Evolutionary conservation across 2,113 vertebrate genomes (phyloP).

Genomic region (Peromyscus leucopus): DNA sequence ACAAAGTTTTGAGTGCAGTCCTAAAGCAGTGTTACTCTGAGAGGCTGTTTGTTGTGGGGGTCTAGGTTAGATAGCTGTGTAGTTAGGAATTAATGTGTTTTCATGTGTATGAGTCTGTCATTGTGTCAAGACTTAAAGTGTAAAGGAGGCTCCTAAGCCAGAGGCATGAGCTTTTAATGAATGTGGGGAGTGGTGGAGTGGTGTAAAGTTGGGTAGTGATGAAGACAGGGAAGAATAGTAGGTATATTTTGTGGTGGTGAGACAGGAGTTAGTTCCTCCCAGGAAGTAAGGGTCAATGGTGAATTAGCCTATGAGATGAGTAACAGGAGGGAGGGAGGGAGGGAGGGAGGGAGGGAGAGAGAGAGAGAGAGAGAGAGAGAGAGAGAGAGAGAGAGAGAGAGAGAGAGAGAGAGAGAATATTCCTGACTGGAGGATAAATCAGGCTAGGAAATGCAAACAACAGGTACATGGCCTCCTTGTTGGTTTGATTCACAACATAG

Average conservation of each 20-base stretch:
- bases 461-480: neutral
- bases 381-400: too few relatives aligned
- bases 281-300: neutral
- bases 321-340: neutral
- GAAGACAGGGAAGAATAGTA: neutral
- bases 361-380: too few relatives aligned
- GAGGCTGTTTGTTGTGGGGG: neutral
- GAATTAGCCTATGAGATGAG: neutral
- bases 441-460: neutral
- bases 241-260: neutral
- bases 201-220: neutral
- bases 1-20: neutral
- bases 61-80: neutral
- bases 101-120: neutral
- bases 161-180: neutral
- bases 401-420: neutral
- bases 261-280: neutral
- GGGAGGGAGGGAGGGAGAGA: neutral
- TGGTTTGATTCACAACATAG: neutral
- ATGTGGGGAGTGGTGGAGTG: neutral
- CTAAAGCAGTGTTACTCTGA: neutral
- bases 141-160: neutral
- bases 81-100: neutral
- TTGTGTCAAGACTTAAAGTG: neutral
- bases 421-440: neutral